Conservation (phyloP, 2,888 invertebrate species). For the Diogma glabrata region DNA sequence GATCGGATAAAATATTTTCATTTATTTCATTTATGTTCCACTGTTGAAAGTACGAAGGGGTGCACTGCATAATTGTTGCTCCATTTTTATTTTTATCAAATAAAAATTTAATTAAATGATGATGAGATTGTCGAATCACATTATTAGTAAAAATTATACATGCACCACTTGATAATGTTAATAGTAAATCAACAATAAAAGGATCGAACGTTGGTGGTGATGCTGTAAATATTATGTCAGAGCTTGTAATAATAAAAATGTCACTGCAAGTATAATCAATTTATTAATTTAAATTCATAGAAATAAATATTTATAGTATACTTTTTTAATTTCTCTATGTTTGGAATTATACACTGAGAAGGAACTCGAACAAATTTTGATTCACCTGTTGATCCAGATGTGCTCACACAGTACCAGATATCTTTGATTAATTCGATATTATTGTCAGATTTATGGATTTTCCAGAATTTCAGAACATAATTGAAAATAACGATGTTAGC, state of each 20-base stretch:
- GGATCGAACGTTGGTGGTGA: slow-evolving; percentile 89
- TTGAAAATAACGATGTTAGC: not conserved
- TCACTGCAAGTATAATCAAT: too few relatives aligned
- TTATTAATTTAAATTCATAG: too few relatives aligned
- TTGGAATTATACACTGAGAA: slow-evolving; percentile 62
- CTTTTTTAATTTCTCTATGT: slow-evolving; percentile 60
- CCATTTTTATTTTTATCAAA: slow-evolving; percentile 30
- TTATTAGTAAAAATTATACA: slow-evolving; percentile 54
- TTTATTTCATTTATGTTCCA: slow-evolving; percentile 45
- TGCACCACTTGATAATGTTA: slow-evolving; percentile 58
- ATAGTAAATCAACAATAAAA: slow-evolving; percentile 72
- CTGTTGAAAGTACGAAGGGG: slow-evolving; percentile 67
- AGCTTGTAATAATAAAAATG: too few relatives aligned
- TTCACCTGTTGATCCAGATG: slow-evolving; percentile 75
- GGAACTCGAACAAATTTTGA: slow-evolving; percentile 73
- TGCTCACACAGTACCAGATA: slow-evolving; percentile 55
- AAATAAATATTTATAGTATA: too few relatives aligned
- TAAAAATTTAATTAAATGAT: slow-evolving; percentile 34
- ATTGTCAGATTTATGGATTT: not conserved
- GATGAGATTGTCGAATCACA: slow-evolving; percentile 36
- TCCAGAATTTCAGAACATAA: not conserved
- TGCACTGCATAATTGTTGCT: slow-evolving; percentile 67
- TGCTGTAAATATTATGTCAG: slow-evolving; percentile 62
- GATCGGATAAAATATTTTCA: slow-evolving; percentile 42
- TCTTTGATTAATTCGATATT: not conserved